phyloP scores from a whole-genome alignment of 2,113 vertebrate species.

The Rhea americana region DNA sequence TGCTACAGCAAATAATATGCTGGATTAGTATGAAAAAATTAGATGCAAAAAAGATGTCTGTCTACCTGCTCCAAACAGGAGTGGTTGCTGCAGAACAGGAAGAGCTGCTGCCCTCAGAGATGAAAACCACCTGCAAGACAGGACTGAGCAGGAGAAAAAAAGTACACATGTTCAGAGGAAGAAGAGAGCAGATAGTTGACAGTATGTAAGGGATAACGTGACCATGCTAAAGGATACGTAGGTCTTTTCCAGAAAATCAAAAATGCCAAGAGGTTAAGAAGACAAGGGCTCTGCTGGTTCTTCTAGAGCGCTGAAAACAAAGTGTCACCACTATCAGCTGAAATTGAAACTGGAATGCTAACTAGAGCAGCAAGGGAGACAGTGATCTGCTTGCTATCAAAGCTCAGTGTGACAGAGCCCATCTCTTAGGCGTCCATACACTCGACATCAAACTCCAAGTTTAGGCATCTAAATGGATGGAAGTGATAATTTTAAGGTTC shows the following conservation, averaged over 20 bases:
- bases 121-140: neutral
- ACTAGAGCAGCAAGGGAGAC: neutral
- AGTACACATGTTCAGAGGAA: rapidly evolving
- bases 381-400: neutral
- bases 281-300: neutral
- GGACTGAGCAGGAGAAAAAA: neutral
- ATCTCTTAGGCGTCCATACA: neutral
- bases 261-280: neutral
- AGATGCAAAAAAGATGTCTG: neutral
- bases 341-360: rapidly evolving
- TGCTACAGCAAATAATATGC: neutral
- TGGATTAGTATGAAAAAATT: neutral
- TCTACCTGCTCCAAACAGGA: neutral
- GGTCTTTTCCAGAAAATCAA: neutral
- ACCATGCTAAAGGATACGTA: neutral
- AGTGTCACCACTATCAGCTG: neutral
- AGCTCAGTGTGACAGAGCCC: neutral
- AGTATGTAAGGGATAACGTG: neutral
- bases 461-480: neutral
- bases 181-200: neutral
- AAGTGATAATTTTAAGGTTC: neutral
- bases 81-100: neutral
- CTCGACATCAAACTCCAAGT: neutral
- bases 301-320: neutral
- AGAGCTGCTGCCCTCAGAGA: neutral